phyloP scores from a whole-genome alignment of 2,113 vertebrate genomes.

The Fregata magnificens region DNA sequence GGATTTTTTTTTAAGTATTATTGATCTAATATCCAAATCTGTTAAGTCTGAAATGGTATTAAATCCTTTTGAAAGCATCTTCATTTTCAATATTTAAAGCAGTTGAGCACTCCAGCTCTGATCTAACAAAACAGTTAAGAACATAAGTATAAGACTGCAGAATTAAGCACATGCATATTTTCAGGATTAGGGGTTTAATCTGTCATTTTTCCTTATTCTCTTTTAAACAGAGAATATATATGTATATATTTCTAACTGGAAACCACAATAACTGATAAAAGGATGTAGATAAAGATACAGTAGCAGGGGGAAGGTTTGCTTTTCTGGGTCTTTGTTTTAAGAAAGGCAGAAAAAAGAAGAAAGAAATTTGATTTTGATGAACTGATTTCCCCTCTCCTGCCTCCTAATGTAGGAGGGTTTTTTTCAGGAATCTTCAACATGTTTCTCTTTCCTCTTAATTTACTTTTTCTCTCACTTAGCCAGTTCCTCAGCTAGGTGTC shows the following conservation, averaged over 20 bases:
- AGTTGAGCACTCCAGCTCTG: background rate
- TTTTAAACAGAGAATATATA: background rate
- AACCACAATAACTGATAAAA: background rate
- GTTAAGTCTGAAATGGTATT: background rate
- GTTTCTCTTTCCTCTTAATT: background rate
- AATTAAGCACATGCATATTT: slow-evolving; percentile 14
- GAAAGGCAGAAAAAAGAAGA: background rate
- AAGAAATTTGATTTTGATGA: background rate
- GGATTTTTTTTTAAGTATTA: background rate
- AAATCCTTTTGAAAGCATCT: slow-evolving; percentile 36
- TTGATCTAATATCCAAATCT: slow-evolving; percentile 10
- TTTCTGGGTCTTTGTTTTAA: background rate
- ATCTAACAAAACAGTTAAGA: slow-evolving; percentile 45
- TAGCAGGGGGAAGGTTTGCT: background rate
- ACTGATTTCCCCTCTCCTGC: background rate
- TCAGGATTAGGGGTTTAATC: slow-evolving; percentile 35
- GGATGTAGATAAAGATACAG: background rate
- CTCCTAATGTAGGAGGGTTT: background rate
- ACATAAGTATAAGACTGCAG: slow-evolving; percentile 27
- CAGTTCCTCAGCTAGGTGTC: background rate
- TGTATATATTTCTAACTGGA: background rate
- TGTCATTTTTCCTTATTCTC: background rate
- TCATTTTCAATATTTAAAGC: slow-evolving; percentile 26
- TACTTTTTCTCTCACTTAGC: background rate
- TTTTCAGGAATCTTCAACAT: background rate